Base-by-base conservation (phyloP, 2,888 invertebrate genomes). In the Amiota minor region DNA sequence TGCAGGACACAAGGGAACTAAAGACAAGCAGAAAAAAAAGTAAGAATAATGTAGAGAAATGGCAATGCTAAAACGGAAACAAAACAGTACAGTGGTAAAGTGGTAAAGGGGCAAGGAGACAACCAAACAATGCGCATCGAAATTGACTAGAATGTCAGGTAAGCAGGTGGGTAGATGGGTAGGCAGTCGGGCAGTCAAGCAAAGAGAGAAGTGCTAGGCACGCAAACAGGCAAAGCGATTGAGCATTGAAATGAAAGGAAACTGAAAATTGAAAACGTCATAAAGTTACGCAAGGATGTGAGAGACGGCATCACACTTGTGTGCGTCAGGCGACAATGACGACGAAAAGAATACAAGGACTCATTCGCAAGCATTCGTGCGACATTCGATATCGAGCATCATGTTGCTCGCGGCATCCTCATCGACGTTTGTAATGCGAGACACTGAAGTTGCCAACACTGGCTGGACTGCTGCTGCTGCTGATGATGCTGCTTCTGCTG, bases 231-330 rank as follows among this genome's bases (percentile, higher is more conserved):
- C 35, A n/a, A 12, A n/a, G 45, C 20, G 18, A 23, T n/a, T 64
- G 45, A 64, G 61, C 61, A 46, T 20, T 59, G 59, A 59, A 59
- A 71, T 14, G 55, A 46, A 53, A 59, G 16, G 50, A 71, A 74
- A 76, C 67, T 72, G 80, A 75, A 81, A 81, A 81, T 81, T 78
- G 79, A 80, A 81, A 82, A 77, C 78, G 76, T 77, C 78, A 78
- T 77, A 77, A 77, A 77, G 78, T 74, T 77, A 49, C 72, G 74
- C 72, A 55, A 65, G 76, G 75, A 76, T 71, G 77, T 72, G 55
- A 46, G 69, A 56, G 23, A n/a, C 23, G 70, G 59, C 56, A 47
- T 49, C 67, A 47, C 46, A 35, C 35, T 18, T 11, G 67, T 47
- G 67, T 49, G 45, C n/a, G 20, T 59, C 18, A 59, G 9, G 11